Conservation (phyloP, 2,888 invertebrate genomes). For the Scelioninae gen. 2 region DNA sequence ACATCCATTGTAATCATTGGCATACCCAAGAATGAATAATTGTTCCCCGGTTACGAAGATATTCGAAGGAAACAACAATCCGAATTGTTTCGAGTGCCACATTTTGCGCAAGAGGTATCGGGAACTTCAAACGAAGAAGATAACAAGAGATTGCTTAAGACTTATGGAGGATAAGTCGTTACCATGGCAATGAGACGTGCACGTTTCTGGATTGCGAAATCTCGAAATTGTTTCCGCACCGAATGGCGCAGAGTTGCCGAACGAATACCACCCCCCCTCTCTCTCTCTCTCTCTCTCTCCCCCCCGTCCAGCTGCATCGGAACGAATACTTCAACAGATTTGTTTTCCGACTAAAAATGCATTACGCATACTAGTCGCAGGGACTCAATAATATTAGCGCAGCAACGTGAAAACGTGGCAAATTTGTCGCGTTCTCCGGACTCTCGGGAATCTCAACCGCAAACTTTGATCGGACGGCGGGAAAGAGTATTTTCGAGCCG, state of each 20-base stretch:
- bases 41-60: slow-evolving; percentile 10
- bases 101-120: slow-evolving; percentile 10
- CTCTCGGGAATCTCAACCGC: no score
- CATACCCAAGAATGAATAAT: slow-evolving; percentile 2
- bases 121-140: slow-evolving; percentile 26
- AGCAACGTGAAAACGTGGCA: no score
- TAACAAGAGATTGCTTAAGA: slow-evolving; percentile 22
- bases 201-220: slow-evolving; percentile 10
- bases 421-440: no score
- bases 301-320: background rate
- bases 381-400: no score
- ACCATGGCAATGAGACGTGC: slow-evolving; percentile 25
- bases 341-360: slow-evolving; percentile 18
- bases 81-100: slow-evolving; percentile 12
- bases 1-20: slow-evolving; percentile 1
- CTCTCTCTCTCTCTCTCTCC: no score
- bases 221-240: slow-evolving; percentile 22
- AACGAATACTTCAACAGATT: slow-evolving; percentile 21
- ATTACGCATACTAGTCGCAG: no score
- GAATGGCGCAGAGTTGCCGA: slow-evolving; percentile 14
- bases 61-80: slow-evolving; percentile 11
- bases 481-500: background rate
- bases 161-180: slow-evolving; percentile 25
- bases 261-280: slow-evolving; percentile 15
- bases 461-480: background rate